Evolutionary conservation across 1,140 invertebrate species (phyloP).

Genomic region (Aphelenchoides avenae): DNA sequence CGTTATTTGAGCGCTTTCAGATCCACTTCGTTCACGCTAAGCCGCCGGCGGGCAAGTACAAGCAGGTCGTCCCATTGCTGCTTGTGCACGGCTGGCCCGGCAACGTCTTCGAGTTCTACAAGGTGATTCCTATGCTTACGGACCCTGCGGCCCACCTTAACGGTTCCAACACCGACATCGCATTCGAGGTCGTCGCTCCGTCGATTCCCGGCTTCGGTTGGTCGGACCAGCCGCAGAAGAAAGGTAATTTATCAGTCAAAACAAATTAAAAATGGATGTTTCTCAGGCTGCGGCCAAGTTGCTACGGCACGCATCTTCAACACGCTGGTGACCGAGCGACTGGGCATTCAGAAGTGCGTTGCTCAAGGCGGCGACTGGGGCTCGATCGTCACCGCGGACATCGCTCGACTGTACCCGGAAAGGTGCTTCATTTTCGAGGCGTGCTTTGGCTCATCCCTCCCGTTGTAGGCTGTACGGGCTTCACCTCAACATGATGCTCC

Average conservation of each 20-base stretch:
- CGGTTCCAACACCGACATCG: slow-evolving; percentile 64
- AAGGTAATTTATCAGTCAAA: slow-evolving; percentile 35
- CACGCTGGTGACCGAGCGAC: slow-evolving; percentile 72
- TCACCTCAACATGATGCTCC: slow-evolving; percentile 69
- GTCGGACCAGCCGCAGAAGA: slow-evolving; percentile 68
- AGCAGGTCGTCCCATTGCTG: slow-evolving; percentile 33
- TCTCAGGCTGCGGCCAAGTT: slow-evolving; percentile 28
- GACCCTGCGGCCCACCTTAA: slow-evolving; percentile 62
- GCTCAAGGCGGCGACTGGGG: slow-evolving; percentile 71
- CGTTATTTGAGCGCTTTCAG: slow-evolving; percentile 20
- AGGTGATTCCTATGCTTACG: slow-evolving; percentile 71
- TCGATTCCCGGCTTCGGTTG: slow-evolving; percentile 79
- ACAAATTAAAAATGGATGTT: neutral
- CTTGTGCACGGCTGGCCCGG: slow-evolving; percentile 89
- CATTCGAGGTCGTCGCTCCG: slow-evolving; percentile 75
- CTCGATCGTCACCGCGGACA: slow-evolving; percentile 50
- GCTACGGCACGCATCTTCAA: slow-evolving; percentile 72
- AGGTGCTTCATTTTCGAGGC: slow-evolving; percentile 63
- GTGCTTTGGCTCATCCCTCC: slow-evolving; percentile 63
- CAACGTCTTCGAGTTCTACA: slow-evolving; percentile 71
- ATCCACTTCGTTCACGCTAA: slow-evolving; percentile 48
- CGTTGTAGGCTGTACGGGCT: slow-evolving; percentile 62
- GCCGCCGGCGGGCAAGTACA: slow-evolving; percentile 34
- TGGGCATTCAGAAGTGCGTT: slow-evolving; percentile 73
- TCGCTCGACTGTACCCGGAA: slow-evolving; percentile 70